Percentiles rank a stretch among this genome's conserved stretches.
Conservation (phyloP, 1,140 invertebrate species). For the Planococcus citri region DNA sequence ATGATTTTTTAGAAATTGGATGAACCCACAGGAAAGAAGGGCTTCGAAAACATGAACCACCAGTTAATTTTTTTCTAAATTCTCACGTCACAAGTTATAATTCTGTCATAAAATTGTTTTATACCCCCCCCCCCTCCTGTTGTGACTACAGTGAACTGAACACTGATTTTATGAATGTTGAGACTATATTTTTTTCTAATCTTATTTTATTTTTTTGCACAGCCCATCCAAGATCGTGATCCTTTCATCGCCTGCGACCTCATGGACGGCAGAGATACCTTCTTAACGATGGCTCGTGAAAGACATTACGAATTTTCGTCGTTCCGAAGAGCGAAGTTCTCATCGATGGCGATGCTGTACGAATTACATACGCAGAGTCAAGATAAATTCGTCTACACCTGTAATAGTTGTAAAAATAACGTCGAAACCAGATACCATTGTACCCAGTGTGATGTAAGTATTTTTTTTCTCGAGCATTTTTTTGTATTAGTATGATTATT, state of each 20-base stretch:
- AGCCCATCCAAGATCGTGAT: constrained; percentile 91
- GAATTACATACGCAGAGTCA: constrained; percentile 97
- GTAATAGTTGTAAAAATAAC: constrained; percentile 90
- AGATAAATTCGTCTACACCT: constrained; percentile 93
- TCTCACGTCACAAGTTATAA: no score
- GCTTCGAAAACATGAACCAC: no score
- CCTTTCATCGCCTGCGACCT: constrained; percentile 89
- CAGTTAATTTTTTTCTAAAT: no score
- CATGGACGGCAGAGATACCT: constrained; percentile 99
- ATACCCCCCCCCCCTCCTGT: no score
- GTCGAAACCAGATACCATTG: constrained; percentile 97
- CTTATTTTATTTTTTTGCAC: constrained; percentile 29
- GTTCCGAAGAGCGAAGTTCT: constrained; percentile 85
- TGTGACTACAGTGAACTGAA: no score
- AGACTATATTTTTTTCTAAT: constrained; percentile 23
- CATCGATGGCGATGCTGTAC: constrained; percentile 93
- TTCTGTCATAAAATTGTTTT: no score
- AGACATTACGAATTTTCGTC: constrained; percentile 99
- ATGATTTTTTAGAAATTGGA: no score
- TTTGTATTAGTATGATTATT: no score
- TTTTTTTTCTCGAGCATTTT: not conserved
- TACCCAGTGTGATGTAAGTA: constrained; percentile 83
- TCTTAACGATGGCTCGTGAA: constrained; percentile 95
- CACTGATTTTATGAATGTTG: not conserved
- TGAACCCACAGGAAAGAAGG: no score